Conservation (phyloP, 2,888 invertebrate species). For the Andrena trimmerana region DNA sequence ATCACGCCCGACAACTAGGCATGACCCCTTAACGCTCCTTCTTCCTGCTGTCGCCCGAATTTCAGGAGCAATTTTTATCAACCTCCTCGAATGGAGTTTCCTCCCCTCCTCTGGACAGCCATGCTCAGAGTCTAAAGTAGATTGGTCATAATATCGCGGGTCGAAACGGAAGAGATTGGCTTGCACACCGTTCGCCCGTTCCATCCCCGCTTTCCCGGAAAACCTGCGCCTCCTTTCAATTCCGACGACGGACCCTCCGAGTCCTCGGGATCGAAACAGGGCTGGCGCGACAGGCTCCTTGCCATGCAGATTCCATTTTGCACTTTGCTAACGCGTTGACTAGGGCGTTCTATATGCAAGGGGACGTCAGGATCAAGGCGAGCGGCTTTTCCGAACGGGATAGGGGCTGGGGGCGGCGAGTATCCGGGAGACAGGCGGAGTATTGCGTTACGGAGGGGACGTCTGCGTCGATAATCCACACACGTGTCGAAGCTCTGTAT, state of each 20-base stretch:
- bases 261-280: not conserved
- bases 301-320: not conserved
- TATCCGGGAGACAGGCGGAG: not conserved
- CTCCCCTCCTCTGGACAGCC: not conserved
- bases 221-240: not conserved
- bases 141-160: not conserved
- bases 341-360: not conserved
- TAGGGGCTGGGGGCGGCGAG: not conserved
- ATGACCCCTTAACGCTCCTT: conserved; percentile 23
- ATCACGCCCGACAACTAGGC: too few relatives aligned
- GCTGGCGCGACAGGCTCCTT: not conserved
- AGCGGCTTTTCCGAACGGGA: not conserved
- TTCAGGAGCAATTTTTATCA: conserved; percentile 39
- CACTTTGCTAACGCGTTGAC: not conserved
- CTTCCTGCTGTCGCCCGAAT: conserved; percentile 23
- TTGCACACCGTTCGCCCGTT: too few relatives aligned
- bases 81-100: not conserved
- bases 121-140: not conserved
- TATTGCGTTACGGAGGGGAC: not conserved
- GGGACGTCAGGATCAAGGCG: not conserved
- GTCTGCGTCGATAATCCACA: not conserved
- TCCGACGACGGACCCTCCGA: not conserved
- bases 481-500: not conserved
- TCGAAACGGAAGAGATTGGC: not conserved
- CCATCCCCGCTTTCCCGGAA: conserved; percentile 1